Evolutionary conservation across 2,797 vertebrate genomes (phyloP).

Genomic region (Stomatorhinus walkeri): DNA sequence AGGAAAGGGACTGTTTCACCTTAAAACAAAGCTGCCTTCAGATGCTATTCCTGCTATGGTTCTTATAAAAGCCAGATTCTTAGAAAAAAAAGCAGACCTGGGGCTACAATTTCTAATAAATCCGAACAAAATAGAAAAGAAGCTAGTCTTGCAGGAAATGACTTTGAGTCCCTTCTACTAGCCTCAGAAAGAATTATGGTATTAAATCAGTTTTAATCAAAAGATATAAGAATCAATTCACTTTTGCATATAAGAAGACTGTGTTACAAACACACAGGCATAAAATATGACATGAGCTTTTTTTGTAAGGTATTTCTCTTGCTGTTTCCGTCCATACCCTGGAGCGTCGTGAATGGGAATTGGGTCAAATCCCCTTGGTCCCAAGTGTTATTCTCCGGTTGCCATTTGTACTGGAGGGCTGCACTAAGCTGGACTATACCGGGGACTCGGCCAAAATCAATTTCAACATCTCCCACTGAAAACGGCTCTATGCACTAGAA

Average conservation of each 20-base stretch:
- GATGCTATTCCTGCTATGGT: background rate
- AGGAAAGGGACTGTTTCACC: background rate
- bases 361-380: background rate
- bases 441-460: background rate
- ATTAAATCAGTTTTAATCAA: background rate
- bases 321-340: background rate
- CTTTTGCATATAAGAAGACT: background rate
- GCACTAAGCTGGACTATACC: background rate
- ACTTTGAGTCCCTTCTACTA: background rate
- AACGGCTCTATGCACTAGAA: background rate
- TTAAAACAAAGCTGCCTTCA: conserved; percentile 1
- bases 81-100: background rate
- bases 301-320: background rate
- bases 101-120: conserved; percentile 2
- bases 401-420: background rate
- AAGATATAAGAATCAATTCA: conserved; percentile 9
- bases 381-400: background rate
- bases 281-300: background rate
- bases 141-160: background rate
- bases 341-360: background rate
- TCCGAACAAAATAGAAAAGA: background rate
- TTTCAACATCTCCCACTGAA: conserved; percentile 1
- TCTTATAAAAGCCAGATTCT: conserved; percentile 1
- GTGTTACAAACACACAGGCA: background rate
- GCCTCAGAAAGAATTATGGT: background rate